phyloP scores from a whole-genome alignment of 2,888 invertebrate genomes.

The Noctua comes region DNA sequence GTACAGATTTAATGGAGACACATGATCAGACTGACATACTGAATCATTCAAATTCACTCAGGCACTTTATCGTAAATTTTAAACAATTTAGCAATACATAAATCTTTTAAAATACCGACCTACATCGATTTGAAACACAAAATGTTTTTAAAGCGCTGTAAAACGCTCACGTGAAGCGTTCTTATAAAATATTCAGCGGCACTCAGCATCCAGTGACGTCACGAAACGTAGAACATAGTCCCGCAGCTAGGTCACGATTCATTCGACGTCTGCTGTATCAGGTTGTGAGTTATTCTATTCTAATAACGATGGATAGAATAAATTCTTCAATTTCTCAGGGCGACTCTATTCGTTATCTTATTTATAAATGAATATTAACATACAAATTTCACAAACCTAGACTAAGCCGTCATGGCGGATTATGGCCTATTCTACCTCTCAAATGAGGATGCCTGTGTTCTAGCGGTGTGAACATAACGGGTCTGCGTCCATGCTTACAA shows the following conservation, averaged over 20 bases:
- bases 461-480: background rate
- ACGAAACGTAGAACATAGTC: slow-evolving; percentile 41
- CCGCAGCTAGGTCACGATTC: slow-evolving; percentile 22
- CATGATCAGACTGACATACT: background rate
- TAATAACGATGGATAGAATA: slow-evolving; percentile 7
- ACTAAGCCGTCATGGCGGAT: background rate
- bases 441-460: background rate
- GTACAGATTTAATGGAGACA: background rate
- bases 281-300: slow-evolving; percentile 23
- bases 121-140: slow-evolving; percentile 32
- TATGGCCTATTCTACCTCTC: background rate
- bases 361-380: background rate
- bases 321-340: background rate
- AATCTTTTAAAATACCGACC: slow-evolving; percentile 12
- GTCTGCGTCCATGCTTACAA: background rate
- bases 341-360: too few species aligned
- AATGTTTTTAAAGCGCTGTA: slow-evolving; percentile 46
- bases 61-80: background rate
- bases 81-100: slow-evolving; percentile 7
- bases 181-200: slow-evolving; percentile 57
- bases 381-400: background rate
- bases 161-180: slow-evolving; percentile 40
- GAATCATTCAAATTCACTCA: background rate
- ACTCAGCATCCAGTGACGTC: slow-evolving; percentile 46
- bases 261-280: slow-evolving; percentile 2